Evolutionary conservation across 2,113 vertebrate species (phyloP), one percentile per base, ranked within the genome.

Genomic region (Oreochromis aureus): DNA sequence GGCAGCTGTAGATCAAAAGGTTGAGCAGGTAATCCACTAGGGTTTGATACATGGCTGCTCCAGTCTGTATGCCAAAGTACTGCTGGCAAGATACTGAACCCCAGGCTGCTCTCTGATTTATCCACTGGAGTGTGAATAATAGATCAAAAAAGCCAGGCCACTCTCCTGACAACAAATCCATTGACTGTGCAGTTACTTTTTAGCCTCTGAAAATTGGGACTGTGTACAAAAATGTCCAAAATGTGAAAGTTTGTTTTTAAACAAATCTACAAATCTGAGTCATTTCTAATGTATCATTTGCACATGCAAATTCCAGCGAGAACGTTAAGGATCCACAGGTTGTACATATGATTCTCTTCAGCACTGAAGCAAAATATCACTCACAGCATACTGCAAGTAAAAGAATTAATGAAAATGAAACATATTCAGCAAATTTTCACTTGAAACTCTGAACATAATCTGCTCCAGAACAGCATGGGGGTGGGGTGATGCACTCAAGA

Each of bases 101-200:
- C 59, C 59, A 63, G 32, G 59, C 32, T 63, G 32, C 59, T 36
- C 32, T 63, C 30, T 63, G 0, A 63, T 63, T 18, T 27, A 32
- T 2, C 11, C 4, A 11, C 32, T 36, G 59, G 18, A 44, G 41
- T 41, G 39, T 41, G 39, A 11, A 41, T 41, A 41, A 41, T 41
- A 41, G 39, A 41, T 41, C 10, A 41, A 41, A 18, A 16, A 6
- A 69, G 6, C 34, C 19, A 0, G 19, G 0, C 18, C 10, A 0
- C 63, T 69, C 34, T 41, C 63, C 19, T 3, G 63, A 69, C 34
- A 69, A 69, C 19, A 69, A 69, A 71, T 6, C 63, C 63, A 41
- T 24, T 22, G n/a, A 9, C 36, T 24, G 11, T 71, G 7, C 11
- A 44, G n/a, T 5, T 44, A 22, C 19, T 71, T 0, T 39, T 44